Conservation (phyloP, 2,888 invertebrate species). For the Mesoligia furuncula region DNA sequence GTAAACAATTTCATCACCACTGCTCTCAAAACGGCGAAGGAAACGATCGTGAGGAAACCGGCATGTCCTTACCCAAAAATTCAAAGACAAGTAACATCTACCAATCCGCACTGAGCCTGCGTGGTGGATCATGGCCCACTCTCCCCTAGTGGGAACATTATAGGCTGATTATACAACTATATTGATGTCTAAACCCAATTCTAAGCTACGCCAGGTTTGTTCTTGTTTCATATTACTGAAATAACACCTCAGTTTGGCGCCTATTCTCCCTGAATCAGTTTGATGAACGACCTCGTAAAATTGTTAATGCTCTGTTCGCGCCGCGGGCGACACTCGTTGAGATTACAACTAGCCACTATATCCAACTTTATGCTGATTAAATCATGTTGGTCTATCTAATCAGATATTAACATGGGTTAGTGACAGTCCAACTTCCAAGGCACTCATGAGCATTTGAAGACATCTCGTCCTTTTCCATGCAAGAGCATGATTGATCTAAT, state of each 20-base stretch:
- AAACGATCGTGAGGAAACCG: background rate
- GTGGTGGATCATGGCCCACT: too few species aligned
- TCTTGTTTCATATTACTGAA: conserved; percentile 19
- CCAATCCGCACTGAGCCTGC: too few species aligned
- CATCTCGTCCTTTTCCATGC: background rate
- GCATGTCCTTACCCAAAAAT: background rate
- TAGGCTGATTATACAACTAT: too few species aligned
- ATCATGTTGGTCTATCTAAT: conserved; percentile 48
- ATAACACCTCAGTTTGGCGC: conserved; percentile 51
- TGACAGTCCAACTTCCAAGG: background rate
- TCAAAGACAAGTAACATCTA: background rate
- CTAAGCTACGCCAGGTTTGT: background rate
- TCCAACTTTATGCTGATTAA: conserved; percentile 75
- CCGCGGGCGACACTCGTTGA: conserved; percentile 61
- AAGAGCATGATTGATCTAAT: too few species aligned
- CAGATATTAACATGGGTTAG: background rate
- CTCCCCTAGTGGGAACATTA: too few species aligned
- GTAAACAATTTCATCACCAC: background rate
- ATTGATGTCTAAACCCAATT: background rate
- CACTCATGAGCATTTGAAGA: too few species aligned
- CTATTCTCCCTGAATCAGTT: conserved; percentile 63
- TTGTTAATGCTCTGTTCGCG: conserved; percentile 73
- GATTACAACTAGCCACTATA: conserved; percentile 66
- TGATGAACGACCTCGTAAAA: conserved; percentile 75
- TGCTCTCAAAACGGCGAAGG: background rate